phyloP scores from a whole-genome alignment of 2,113 vertebrate species.

The Nannobrachium achirus region DNA sequence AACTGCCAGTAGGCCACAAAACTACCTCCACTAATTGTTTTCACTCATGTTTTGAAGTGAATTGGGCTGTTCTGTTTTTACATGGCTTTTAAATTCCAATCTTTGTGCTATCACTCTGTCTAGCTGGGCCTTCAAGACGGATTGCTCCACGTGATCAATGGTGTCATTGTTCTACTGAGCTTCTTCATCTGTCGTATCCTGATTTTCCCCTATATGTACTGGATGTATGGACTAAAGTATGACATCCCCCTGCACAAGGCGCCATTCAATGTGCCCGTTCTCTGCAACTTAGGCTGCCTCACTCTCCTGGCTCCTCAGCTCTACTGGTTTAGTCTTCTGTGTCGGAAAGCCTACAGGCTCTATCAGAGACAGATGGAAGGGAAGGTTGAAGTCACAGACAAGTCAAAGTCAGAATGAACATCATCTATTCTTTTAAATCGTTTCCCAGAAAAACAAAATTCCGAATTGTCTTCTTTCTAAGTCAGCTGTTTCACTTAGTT shows the following conservation, averaged over 20 bases:
- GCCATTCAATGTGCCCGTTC: constrained; percentile 83
- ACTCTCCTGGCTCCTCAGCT: constrained; percentile 87
- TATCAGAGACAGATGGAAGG: constrained; percentile 72
- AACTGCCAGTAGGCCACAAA: no score
- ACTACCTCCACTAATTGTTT: no score
- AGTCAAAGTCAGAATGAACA: constrained; percentile 23
- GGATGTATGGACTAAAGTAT: constrained; percentile 80
- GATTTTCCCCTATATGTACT: constrained; percentile 93
- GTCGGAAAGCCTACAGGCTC: constrained; percentile 83
- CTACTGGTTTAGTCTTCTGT: constrained; percentile 90
- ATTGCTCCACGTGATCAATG: constrained; percentile 84
- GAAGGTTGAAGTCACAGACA: background rate
- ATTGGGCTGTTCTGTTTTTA: no score
- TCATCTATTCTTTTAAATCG: no score
- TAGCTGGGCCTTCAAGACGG: constrained; percentile 86
- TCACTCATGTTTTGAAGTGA: no score
- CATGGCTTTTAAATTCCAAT: no score
- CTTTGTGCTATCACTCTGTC: constrained; percentile 16
- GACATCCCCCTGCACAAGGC: constrained; percentile 80
- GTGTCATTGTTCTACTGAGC: constrained; percentile 82
- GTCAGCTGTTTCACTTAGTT: no score
- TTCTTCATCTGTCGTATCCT: constrained; percentile 89
- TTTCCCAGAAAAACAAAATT: no score
- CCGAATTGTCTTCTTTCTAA: no score
- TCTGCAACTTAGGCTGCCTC: constrained; percentile 87